Evolutionary conservation across 2,113 vertebrate genomes (phyloP).

Genomic region (Geococcyx californianus): DNA sequence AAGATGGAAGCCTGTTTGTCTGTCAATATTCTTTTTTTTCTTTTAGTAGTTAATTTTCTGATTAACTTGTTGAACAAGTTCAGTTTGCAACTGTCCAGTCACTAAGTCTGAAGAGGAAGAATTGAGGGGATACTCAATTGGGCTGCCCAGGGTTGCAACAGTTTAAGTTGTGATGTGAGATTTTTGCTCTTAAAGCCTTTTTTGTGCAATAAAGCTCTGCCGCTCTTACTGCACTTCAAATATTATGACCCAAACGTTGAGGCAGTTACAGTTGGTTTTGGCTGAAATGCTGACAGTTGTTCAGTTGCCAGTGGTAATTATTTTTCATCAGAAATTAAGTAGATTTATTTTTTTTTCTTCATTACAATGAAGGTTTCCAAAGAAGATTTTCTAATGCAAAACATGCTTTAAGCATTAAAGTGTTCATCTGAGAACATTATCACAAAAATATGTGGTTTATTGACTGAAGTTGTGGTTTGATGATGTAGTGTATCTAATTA

Average conservation of each 20-base stretch:
- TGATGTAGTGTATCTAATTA: not conserved
- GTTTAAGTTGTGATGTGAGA: not conserved
- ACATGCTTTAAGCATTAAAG: not conserved
- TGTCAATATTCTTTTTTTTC: not conserved
- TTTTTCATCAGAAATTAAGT: not conserved
- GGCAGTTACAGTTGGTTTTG: not conserved
- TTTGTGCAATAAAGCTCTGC: not conserved
- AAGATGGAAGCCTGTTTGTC: not conserved
- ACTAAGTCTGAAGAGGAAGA: not conserved
- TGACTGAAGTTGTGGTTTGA: not conserved
- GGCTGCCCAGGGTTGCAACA: conserved; percentile 7
- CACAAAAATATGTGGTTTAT: not conserved
- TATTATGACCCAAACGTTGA: not conserved
- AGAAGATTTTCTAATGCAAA: not conserved
- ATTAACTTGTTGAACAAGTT: conserved; percentile 13
- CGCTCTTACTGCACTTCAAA: not conserved
- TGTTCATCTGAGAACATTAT: not conserved
- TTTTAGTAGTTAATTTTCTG: conserved; percentile 19
- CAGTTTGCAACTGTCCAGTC: not conserved
- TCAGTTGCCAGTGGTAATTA: not conserved
- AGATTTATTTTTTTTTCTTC: not conserved
- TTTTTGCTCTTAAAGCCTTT: conserved; percentile 19
- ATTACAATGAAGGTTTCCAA: not conserved
- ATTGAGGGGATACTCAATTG: not conserved
- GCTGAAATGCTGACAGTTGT: not conserved